Base-by-base conservation (phyloP, 1,140 invertebrate genomes). In the Laodelphax striatellus region DNA sequence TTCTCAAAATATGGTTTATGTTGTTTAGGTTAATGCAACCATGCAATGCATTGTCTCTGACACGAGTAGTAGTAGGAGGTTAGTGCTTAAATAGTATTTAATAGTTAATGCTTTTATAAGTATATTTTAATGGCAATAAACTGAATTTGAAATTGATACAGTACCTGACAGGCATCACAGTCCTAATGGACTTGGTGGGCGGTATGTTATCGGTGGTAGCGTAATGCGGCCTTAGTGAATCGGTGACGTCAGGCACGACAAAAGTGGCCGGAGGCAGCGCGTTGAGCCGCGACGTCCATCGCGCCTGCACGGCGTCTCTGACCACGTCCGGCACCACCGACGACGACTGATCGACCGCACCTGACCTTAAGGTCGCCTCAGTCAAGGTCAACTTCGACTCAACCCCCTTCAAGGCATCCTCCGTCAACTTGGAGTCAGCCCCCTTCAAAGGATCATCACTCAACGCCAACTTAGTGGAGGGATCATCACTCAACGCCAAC, bases 321-420 rank as follows among this genome's bases (percentile, higher is more conserved):
- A 67, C 64, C 14, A 67, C 58, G 62, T 67, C 66, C 31, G 66
- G 66, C 28, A 67, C 58, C 11, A 38, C 24, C 41, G 22, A 19
- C 14, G 46, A 50, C 16, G 16, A 3, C 14, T 19, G 3, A 50
- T 17, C 21, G 9, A n/a, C n/a, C n/a, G n/a, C n/a, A n/a, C 16
- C 11, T 9, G 43, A 44, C 21, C 9, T 50, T 10, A 22, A 8
- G 4, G 46, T 22, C 21, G 10, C 16, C 46, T 50, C 16, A 50
- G 8, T 17, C 6, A 8, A 19, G 16, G 16, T 5, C 9, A 5
- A 8, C 1, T 17, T 50, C 53, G 9, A n/a, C n/a, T n/a, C n/a
- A n/a, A n/a, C n/a, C n/a, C n/a, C 17, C 41, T 34, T 11, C 31
- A 22, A 28, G 52, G 17, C 31, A 31, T 28, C 28, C 52, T 28